Evolutionary conservation across 2,797 vertebrate genomes (phyloP), one percentile per base, ranked within the genome.

Genomic region (Myripristis jacobus): DNA sequence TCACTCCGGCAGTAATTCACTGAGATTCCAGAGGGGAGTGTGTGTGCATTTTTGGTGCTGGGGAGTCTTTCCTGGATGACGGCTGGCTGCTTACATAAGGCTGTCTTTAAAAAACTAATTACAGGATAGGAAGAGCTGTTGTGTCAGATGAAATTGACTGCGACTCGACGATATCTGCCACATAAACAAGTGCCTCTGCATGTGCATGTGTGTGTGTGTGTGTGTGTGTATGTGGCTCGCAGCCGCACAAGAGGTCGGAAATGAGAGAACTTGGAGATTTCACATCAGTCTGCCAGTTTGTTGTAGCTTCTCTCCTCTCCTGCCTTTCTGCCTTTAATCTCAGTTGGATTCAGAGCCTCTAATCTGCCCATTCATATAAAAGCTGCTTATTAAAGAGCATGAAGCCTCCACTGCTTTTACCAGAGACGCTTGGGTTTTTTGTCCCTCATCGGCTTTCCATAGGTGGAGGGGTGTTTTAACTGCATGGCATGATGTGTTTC

Each of bases 41-140:
- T 70, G 79, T 76, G 81, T 77, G 57, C 61, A 53, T 51, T 73
- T 64, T 4, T 11, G 11, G 38, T 27, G 38, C 16, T 27, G 31
- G 29, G 72, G 70, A 81, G 55, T 74, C 57, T n/a, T 46, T 75
- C 54, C 67, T 66, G 53, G 69, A 50, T 57, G 29, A 25, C 75
- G 31, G 53, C 43, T 1, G 60, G 67, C 75, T 77, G 84, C 83
- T 83, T 82, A 75, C 67, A 61, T 70, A 63, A 77, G 68, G 25
- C 66, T 10, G 55, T 71, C 73, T 80, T 83, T 77, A n/a, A 74
- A 82, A 70, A 51, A 51, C 63, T 88, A 88, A 90, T 91, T 89
- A 90, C 70, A 86, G 81, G 74, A 84, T 46, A 73, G 78, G 85
- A 75, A 44, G 76, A 65, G 76, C 16, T 24, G 69, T 31, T 19